Evolutionary conservation across 2,888 invertebrate species (phyloP), one percentile per base, ranked within the genome.

Genomic region (Thalpophila matura): DNA sequence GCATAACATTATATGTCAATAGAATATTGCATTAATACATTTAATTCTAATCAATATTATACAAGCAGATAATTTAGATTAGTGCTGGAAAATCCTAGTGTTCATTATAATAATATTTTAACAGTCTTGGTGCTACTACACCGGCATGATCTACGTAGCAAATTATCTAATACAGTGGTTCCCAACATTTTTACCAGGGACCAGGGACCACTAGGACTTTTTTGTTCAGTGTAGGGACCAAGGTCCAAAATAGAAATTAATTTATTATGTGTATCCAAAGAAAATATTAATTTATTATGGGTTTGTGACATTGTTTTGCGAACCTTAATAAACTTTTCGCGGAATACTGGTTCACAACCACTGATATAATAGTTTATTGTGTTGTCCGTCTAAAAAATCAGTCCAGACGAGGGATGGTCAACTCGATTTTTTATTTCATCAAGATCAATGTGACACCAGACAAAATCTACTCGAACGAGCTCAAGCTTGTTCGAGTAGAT

Each of bases 1-100:
- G 59, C 73, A 37, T 61, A 82, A 81, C 79, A 77, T 77, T 71
- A 43, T 58, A 74, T 57, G 73, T 74, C 61, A 60, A 74, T 71
- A 60, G 43, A 62, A 59, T 60, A 71, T 69, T 78, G 72, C 63
- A 65, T 70, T 67, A 56, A 56, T 43, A 69, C 38, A 64, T 51
- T 67, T 57, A 53, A 38, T 47, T 64, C 61, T 68, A 74, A 50
- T 61, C 57, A 43, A 74, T 74, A 74, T 50, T 53, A 49, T 18
- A 66, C 33, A 74, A 72, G 64, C 65, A 74, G 56, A 67, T 61
- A 60, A 67, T 65, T 66, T 49, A 56, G 29, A 61, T 43, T 33
- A 38, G 77, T 77, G 76, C 74, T 51, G 61, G 47, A 55, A 51
- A 62, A 64, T 61, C 14, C 56, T 69, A 59, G 60, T 60, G 55